These are phyloP conservation scores for Micrasema minimum DNA, from an alignment of 1,140 invertebrate genomes.

Conservation along the genomic window DNA sequence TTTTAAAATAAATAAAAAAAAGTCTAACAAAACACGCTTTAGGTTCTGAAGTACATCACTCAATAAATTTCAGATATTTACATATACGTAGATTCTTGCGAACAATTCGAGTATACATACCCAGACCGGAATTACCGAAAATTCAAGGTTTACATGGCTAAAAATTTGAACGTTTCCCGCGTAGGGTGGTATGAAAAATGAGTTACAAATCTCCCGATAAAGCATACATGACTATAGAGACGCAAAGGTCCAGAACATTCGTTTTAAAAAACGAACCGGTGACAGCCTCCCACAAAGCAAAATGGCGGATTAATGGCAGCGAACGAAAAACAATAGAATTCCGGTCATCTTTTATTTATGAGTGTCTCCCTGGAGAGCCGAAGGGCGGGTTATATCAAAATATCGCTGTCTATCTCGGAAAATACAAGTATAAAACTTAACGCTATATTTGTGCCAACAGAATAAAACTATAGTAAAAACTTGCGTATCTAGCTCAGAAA, in stretches of 20 bases:
- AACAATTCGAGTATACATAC: too few relatives aligned
- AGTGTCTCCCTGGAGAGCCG: constrained; percentile 4
- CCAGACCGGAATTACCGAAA: background rate
- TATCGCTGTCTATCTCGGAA: constrained; percentile 14
- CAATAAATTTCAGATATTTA: too few relatives aligned
- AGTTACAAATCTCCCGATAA: constrained; percentile 38
- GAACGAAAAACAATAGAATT: constrained; percentile 26
- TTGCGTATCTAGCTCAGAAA: background rate
- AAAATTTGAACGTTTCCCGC: constrained; percentile 33
- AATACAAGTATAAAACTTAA: background rate
- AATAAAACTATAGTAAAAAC: background rate
- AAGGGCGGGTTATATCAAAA: constrained; percentile 14
- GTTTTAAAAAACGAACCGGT: constrained; percentile 37
- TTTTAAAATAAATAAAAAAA: too few relatives aligned
- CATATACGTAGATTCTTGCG: too few relatives aligned
- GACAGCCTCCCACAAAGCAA: constrained; percentile 40
- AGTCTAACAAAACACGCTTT: too few relatives aligned
- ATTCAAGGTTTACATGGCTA: background rate
- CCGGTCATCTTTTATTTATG: constrained; percentile 36
- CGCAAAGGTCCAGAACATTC: constrained; percentile 12
- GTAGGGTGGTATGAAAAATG: constrained; percentile 47
- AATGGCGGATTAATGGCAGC: constrained; percentile 46
- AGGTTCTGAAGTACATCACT: too few relatives aligned
- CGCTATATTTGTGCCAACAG: background rate
- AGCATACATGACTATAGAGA: background rate